Conservation (phyloP, 2,888 invertebrate species). For the Nomada fabriciana region DNA sequence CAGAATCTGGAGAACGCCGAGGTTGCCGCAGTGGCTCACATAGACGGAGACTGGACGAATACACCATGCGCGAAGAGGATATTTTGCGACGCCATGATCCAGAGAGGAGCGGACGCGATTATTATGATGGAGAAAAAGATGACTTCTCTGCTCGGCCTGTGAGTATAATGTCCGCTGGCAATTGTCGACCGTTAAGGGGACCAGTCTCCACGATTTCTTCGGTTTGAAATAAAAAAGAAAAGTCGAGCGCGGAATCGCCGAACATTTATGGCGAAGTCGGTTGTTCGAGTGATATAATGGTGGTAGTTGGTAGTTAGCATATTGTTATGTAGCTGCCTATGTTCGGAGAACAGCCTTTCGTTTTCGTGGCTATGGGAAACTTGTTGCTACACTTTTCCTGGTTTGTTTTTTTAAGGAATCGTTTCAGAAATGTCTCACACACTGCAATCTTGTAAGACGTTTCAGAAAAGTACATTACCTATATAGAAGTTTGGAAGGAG, state of each 20-base stretch:
- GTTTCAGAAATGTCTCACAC: too few relatives aligned
- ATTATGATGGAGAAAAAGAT: slow-evolving; percentile 93
- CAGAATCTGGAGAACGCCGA: slow-evolving; percentile 81
- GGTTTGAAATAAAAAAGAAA: not conserved
- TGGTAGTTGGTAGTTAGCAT: slow-evolving; percentile 21
- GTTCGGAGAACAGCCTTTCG: slow-evolving; percentile 29
- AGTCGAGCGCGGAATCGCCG: slow-evolving; percentile 13
- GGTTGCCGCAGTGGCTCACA: slow-evolving; percentile 78
- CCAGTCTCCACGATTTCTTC: not conserved
- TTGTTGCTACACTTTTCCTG: not conserved
- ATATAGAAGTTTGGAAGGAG: too few relatives aligned
- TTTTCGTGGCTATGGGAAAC: slow-evolving; percentile 16
- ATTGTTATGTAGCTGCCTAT: slow-evolving; percentile 27
- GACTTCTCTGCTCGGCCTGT: slow-evolving; percentile 90
- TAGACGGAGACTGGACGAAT: slow-evolving; percentile 88
- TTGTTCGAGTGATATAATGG: slow-evolving; percentile 23
- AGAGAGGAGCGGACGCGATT: slow-evolving; percentile 89
- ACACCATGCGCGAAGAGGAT: slow-evolving; percentile 92
- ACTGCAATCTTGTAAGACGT: too few relatives aligned
- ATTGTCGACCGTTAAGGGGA: not conserved
- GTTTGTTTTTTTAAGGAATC: not conserved
- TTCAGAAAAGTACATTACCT: too few relatives aligned
- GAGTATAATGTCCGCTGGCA: slow-evolving; percentile 84
- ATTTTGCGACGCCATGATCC: slow-evolving; percentile 91
- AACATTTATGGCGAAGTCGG: slow-evolving; percentile 41